Evolutionary conservation across 2,797 vertebrate species (phyloP).

Genomic region (Acipenser ruthenus): DNA sequence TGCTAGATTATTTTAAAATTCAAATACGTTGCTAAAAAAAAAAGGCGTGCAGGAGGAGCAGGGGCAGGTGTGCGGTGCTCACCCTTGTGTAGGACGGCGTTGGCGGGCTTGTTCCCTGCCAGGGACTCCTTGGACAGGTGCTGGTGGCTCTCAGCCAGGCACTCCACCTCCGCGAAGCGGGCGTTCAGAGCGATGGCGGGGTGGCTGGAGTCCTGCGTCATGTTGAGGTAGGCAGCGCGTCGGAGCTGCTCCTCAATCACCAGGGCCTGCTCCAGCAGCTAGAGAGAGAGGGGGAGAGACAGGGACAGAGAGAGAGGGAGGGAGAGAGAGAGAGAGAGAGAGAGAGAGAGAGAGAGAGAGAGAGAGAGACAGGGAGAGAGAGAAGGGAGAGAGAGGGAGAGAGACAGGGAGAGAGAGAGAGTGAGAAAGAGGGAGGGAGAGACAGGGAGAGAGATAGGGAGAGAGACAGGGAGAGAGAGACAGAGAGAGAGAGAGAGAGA

Average conservation of each 20-base stretch:
- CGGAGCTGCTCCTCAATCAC: conserved; percentile 96
- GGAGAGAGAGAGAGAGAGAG: background rate
- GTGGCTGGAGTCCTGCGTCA: conserved; percentile 90
- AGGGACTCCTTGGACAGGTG: conserved; percentile 96
- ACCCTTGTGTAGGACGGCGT: conserved; percentile 96
- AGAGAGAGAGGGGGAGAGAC: conserved; percentile 3
- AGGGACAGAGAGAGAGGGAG: background rate
- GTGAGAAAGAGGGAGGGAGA: background rate
- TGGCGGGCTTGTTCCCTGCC: conserved; percentile 93
- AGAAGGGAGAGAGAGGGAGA: too few relatives aligned
- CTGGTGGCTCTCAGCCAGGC: conserved; percentile 95
- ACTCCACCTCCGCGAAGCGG: conserved; percentile 91
- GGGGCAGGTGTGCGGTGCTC: background rate
- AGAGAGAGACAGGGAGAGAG: background rate
- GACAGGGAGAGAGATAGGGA: background rate
- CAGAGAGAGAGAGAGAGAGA: background rate
- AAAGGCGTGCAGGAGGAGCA: background rate
- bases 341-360: background rate
- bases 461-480: background rate
- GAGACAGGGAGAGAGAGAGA: background rate
- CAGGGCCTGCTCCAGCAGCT: conserved; percentile 94
- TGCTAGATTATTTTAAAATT: background rate
- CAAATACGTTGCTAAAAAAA: background rate
- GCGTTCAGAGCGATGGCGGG: conserved; percentile 94
- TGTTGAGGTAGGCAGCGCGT: conserved; percentile 90